A percentile compares a stretch with the other conserved stretches of the same genome.
Evolutionary conservation across 1,140 invertebrate species (phyloP).

Genomic region (Plodia interpunctella): DNA sequence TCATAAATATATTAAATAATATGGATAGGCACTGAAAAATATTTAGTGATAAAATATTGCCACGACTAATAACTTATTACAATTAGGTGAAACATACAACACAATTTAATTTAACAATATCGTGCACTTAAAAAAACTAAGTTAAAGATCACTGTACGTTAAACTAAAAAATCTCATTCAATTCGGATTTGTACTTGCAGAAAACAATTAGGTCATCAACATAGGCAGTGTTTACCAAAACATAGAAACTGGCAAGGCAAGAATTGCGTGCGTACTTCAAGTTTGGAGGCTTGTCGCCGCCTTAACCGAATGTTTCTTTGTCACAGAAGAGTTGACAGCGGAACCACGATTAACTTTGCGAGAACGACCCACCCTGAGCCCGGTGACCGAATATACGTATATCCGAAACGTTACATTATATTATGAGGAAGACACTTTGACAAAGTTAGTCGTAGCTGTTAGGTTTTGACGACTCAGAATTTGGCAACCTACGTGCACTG

Average conservation of each 20-base stretch:
- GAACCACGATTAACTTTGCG: conserved; percentile 50
- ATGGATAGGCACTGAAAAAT: conserved; percentile 61
- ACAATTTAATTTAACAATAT: conserved; percentile 73
- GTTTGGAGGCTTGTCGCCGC: conserved; percentile 16
- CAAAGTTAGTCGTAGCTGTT: conserved; percentile 61
- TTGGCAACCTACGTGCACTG: conserved; percentile 46
- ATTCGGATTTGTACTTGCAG: conserved; percentile 75
- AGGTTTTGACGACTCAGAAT: conserved; percentile 36
- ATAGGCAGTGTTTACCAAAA: conserved; percentile 69
- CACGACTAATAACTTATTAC: conserved; percentile 70
- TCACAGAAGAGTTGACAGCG: conserved; percentile 67
- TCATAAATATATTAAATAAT: conserved; percentile 66
- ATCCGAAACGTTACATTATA: background rate
- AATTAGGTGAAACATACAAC: conserved; percentile 73
- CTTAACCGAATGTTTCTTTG: conserved; percentile 57
- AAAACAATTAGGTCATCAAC: conserved; percentile 64
- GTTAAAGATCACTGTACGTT: conserved; percentile 71
- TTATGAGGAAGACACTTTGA: background rate
- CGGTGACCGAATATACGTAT: conserved; percentile 25
- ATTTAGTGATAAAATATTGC: conserved; percentile 69
- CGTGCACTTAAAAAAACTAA: conserved; percentile 73
- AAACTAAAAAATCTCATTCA: conserved; percentile 74
- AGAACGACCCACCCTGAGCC: conserved; percentile 45
- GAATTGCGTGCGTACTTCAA: conserved; percentile 68
- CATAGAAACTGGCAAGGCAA: conserved; percentile 75